Evolutionary conservation across 2,113 vertebrate species (phyloP), one percentile per base, ranked within the genome.

Genomic region (Muntiacus reevesi): DNA sequence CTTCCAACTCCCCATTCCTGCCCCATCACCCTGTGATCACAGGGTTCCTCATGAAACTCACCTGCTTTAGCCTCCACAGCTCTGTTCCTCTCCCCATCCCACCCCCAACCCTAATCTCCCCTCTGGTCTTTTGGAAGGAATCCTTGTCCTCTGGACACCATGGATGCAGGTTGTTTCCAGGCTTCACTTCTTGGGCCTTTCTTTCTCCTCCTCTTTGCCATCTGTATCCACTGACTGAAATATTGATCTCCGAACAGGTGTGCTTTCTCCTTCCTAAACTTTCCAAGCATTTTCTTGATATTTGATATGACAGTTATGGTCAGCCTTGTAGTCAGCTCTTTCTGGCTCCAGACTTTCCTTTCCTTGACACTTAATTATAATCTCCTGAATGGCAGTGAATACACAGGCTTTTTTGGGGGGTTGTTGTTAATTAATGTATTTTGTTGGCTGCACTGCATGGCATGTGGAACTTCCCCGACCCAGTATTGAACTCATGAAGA

Each of bases 1-100:
- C 54, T 59, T 47, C n/a, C 11, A 4, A 33, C 15, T 59, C 23
- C 0, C 0, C 0, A 1, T 67, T 25, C 50, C 19, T 45, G 40
- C 50, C 47, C n/a, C 45, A 50, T 60, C 33, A 33, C 60, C 6
- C 16, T 2, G 0, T 13, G 88, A 21, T 25, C 8, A 1, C 71
- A 7, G 54, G 14, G 9, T 28, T 33, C 21, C 28, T 27, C 40
- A 19, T 19, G 59, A 57, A 54, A 27, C 21, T 67, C n/a, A 2
- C 6, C 62, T 36, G 3, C 30, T 5, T 27, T 28, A 43, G 25
- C 43, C 74, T 33, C 45, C 7, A 16, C 16, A 85, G 45, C 14
- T 78, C 17, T 17, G 0, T 33, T 60, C 25, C 30, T 78, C 30
- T 33, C 4, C 17, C 25, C 17, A 54, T 33, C 30, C 79, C 21